Conservation (phyloP, 2,888 invertebrate genomes). For the Eubasilissa splendida region DNA sequence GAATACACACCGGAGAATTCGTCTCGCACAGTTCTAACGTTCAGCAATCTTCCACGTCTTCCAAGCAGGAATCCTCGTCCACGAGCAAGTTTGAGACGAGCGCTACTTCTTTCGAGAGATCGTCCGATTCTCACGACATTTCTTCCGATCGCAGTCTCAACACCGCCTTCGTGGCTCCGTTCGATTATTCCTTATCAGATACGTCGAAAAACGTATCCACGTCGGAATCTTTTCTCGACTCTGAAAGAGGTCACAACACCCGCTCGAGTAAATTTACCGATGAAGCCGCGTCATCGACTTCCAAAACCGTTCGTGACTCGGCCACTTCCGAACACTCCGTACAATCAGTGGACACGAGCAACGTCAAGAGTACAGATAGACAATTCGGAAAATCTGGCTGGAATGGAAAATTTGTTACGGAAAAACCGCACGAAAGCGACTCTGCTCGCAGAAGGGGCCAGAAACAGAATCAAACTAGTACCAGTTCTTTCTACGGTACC, state of each 20-base stretch:
- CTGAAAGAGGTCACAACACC: conserved; percentile 64
- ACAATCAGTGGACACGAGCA: not conserved
- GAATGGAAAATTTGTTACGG: conserved; percentile 62
- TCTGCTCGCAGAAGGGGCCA: conserved; percentile 63
- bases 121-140: conserved; percentile 60
- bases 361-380: conserved; percentile 4
- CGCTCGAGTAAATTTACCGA: conserved; percentile 14
- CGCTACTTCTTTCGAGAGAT: conserved; percentile 67
- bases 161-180: conserved; percentile 64
- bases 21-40: conserved; percentile 58
- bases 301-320: conserved; percentile 32
- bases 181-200: conserved; percentile 63
- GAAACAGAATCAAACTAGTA: conserved; percentile 63
- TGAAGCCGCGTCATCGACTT: conserved; percentile 39
- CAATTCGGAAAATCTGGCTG: conserved; percentile 42
- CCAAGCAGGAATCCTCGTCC: conserved; percentile 66
- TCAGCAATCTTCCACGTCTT: conserved; percentile 63
- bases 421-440: conserved; percentile 59
- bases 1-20: conserved; percentile 68
- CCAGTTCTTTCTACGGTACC: conserved; percentile 65
- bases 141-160: conserved; percentile 66
- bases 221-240: conserved; percentile 67
- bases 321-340: not conserved
- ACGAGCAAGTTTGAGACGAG: conserved; percentile 68
- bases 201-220: conserved; percentile 64